Percentiles rank a stretch among this genome's conserved stretches.
Evolutionary conservation across 2,113 vertebrate species (phyloP).

Genomic region (Puffinus mauretanicus): DNA sequence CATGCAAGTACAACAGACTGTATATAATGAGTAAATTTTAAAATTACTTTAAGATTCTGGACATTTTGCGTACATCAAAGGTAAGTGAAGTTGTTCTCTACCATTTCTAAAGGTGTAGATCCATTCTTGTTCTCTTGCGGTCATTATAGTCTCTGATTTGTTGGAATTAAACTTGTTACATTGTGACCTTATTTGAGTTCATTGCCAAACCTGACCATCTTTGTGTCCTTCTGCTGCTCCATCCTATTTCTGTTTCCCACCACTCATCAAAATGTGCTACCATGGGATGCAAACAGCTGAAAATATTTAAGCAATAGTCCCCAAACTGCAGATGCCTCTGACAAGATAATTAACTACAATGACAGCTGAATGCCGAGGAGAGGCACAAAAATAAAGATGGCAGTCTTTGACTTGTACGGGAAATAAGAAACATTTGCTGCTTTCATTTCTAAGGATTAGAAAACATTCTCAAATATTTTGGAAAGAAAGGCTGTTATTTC

Average conservation of each 20-base stretch:
- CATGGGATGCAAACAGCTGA: not conserved
- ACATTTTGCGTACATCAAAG: not conserved
- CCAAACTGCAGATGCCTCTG: not conserved
- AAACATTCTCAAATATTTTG: slow-evolving; percentile 46
- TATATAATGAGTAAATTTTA: not conserved
- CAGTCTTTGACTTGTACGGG: not conserved
- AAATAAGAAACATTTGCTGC: slow-evolving; percentile 28
- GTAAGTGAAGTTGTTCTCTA: not conserved
- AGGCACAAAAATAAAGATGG: slow-evolving; percentile 10
- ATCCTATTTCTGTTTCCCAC: not conserved
- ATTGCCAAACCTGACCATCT: not conserved
- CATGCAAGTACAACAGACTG: not conserved
- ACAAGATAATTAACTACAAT: slow-evolving; percentile 12
- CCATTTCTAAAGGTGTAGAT: not conserved
- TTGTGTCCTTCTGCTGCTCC: not conserved
- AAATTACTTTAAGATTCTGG: not conserved
- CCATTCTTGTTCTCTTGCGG: not conserved
- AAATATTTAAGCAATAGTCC: not conserved
- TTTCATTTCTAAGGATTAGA: slow-evolving; percentile 24
- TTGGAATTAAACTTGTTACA: not conserved
- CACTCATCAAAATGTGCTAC: not conserved
- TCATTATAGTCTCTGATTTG: not conserved
- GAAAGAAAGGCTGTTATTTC: slow-evolving; percentile 6
- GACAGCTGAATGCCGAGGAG: not conserved
- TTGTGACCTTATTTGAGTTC: not conserved